A percentile compares a stretch with the other conserved stretches of the same genome.
phyloP scores from a whole-genome alignment of 2,797 vertebrate species.

The Apogon talboti region DNA sequence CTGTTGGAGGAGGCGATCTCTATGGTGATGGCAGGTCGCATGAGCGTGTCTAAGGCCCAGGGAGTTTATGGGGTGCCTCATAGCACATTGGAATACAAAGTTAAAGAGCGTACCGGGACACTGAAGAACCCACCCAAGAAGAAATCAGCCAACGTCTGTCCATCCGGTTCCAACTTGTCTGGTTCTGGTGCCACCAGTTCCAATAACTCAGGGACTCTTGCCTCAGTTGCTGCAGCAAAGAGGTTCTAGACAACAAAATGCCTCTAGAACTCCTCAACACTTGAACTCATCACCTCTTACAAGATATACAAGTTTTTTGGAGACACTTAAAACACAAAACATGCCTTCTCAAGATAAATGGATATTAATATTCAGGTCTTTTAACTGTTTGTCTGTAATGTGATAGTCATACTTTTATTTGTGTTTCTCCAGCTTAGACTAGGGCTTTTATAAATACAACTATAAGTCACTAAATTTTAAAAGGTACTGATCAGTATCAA shows the following conservation, averaged over 20 bases:
- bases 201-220: constrained; percentile 95
- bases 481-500: constrained; percentile 34
- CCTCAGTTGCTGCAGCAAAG: constrained; percentile 85
- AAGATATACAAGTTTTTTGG: constrained; percentile 89
- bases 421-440: constrained; percentile 62
- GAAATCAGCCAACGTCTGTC: constrained; percentile 87
- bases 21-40: constrained; percentile 98
- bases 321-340: constrained; percentile 93
- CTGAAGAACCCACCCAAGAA: constrained; percentile 99
- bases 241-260: constrained; percentile 87
- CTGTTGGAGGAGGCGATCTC: constrained; percentile 98
- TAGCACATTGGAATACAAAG: constrained; percentile 99
- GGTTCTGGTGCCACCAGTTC: constrained; percentile 79
- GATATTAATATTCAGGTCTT: constrained; percentile 97
- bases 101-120: constrained; percentile 98
- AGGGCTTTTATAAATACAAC: constrained; percentile 45
- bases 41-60: constrained; percentile 99
- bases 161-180: constrained; percentile 63
- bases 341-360: constrained; percentile 92
- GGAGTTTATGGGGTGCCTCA: constrained; percentile 98
- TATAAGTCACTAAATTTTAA: constrained; percentile 22
- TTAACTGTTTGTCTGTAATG: constrained; percentile 87
- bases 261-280: constrained; percentile 84
- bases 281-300: constrained; percentile 88
- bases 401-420: constrained; percentile 69